A percentile compares a stretch with the other conserved stretches of the same genome.
These are phyloP conservation scores for Hemibagrus guttatus DNA, from an alignment of 2,797 vertebrate species.

Conservation along the genomic window DNA sequence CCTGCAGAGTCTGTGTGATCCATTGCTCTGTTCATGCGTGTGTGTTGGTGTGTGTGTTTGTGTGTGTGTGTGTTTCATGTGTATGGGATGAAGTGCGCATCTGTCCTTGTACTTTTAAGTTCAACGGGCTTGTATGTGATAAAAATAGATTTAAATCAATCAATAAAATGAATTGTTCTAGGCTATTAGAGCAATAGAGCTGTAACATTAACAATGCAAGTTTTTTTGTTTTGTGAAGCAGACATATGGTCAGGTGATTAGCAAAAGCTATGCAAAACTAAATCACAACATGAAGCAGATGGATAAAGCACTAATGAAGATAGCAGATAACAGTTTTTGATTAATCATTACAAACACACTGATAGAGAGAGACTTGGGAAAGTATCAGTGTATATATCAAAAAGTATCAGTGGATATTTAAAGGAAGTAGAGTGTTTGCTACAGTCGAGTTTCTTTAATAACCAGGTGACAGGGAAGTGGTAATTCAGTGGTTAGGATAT, in stretches of 20 bases:
- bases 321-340: not conserved
- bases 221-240: not conserved
- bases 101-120: not conserved
- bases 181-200: not conserved
- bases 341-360: not conserved
- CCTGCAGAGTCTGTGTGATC: slow-evolving; percentile 52
- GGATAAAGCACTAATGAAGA: not conserved
- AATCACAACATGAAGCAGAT: not conserved
- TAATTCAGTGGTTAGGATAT: too few relatives aligned
- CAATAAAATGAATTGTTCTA: not conserved
- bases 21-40: slow-evolving; percentile 11
- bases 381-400: not conserved
- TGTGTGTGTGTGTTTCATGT: not conserved
- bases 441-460: not conserved
- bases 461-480: too few relatives aligned
- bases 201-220: not conserved
- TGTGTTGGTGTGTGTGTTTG: not conserved
- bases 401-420: too few relatives aligned
- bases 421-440: not conserved
- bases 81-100: not conserved
- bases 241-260: not conserved
- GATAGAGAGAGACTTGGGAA: not conserved
- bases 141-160: not conserved
- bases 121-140: not conserved
- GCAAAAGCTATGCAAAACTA: not conserved